Conservation (phyloP, 2,888 invertebrate species). For the Phaedon cochleariae region DNA sequence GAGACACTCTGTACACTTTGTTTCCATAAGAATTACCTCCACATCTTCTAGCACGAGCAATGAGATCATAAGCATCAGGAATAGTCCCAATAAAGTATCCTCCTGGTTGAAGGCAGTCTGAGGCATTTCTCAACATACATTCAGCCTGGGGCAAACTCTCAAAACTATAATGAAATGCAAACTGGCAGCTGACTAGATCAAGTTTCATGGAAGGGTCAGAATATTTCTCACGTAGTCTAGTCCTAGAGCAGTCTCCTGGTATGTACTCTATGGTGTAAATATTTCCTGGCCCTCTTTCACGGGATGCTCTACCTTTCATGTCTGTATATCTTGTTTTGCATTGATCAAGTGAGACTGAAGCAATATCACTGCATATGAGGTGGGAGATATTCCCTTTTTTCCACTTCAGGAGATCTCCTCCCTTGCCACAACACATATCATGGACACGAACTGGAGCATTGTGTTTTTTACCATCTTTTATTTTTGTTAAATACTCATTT, state of each 20-base stretch:
- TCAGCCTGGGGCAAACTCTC: slow-evolving; percentile 89
- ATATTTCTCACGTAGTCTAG: slow-evolving; percentile 78
- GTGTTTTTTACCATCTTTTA: slow-evolving; percentile 69
- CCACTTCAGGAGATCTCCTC: slow-evolving; percentile 98
- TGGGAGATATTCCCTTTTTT: slow-evolving; percentile 81
- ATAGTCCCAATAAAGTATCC: slow-evolving; percentile 98
- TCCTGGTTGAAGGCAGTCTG: slow-evolving; percentile 87
- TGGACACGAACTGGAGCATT: slow-evolving; percentile 78
- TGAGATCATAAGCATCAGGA: slow-evolving; percentile 91
- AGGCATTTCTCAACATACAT: slow-evolving; percentile 91
- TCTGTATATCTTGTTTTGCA: slow-evolving; percentile 86
- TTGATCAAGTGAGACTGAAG: slow-evolving; percentile 90
- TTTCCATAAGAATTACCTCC: slow-evolving; percentile 76
- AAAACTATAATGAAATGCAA: slow-evolving; percentile 97
- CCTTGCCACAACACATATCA: slow-evolving; percentile 98
- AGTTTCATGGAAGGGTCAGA: slow-evolving; percentile 80
- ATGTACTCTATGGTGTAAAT: slow-evolving; percentile 90
- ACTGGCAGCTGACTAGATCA: slow-evolving; percentile 96
- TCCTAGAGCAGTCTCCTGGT: slow-evolving; percentile 90
- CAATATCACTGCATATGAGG: slow-evolving; percentile 92
- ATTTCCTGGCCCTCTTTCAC: slow-evolving; percentile 54
- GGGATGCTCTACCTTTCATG: slow-evolving; percentile 61
- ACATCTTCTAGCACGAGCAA: slow-evolving; percentile 74
- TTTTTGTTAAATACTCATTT: slow-evolving; percentile 77
- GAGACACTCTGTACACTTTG: slow-evolving; percentile 77